Conservation (phyloP, 2,113 vertebrate genomes). For the Gobio gobio region DNA sequence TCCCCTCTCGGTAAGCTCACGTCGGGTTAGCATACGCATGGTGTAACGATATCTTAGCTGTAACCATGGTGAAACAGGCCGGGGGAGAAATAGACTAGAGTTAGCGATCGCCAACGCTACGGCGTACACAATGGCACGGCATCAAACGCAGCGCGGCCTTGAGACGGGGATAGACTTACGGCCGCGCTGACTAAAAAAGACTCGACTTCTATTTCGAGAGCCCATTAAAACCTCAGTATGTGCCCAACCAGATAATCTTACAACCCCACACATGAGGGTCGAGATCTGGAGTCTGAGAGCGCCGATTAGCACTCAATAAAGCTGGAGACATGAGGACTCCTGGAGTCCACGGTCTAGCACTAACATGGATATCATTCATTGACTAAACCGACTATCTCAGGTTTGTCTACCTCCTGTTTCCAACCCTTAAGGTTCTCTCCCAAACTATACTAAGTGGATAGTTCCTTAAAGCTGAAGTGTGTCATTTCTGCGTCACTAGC, state of each 20-base stretch:
- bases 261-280: not conserved
- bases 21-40: slow-evolving; percentile 2
- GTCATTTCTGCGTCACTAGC: not conserved
- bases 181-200: slow-evolving; percentile 9
- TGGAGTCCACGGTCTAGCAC: not conserved
- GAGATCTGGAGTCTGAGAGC: slow-evolving; percentile 5
- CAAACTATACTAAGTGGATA: not conserved
- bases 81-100: slow-evolving; percentile 15
- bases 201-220: slow-evolving; percentile 3
- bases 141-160: slow-evolving; percentile 18
- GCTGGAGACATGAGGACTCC: slow-evolving; percentile 2
- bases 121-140: slow-evolving; percentile 39
- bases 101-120: slow-evolving; percentile 22
- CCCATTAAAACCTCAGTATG: slow-evolving; percentile 41
- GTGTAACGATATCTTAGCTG: slow-evolving; percentile 43
- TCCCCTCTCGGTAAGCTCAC: not conserved
- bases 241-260: slow-evolving; percentile 37
- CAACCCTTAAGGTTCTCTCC: slow-evolving; percentile 28
- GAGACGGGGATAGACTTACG: slow-evolving; percentile 15
- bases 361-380: not conserved
- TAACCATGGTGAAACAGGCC: slow-evolving; percentile 21
- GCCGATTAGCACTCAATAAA: slow-evolving; percentile 25
- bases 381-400: not conserved
- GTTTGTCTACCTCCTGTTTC: slow-evolving; percentile 25
- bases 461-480: not conserved